Conservation (phyloP, 2,113 vertebrate genomes). For the Marmota monax region DNA sequence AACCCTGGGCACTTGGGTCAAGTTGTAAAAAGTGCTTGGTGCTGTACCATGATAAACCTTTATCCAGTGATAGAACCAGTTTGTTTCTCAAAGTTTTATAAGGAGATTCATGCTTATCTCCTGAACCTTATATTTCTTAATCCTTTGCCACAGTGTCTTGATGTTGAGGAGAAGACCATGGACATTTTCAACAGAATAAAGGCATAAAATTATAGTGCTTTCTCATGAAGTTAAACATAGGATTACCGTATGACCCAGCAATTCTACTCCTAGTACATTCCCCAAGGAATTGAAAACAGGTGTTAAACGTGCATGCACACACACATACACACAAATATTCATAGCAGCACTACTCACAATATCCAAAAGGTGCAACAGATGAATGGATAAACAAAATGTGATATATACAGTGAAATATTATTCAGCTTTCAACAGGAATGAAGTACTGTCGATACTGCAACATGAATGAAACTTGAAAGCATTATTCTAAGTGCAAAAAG, state of each 20-base stretch:
- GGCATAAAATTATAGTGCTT: background rate
- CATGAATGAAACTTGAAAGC: background rate
- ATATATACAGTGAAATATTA: background rate
- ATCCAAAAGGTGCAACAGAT: background rate
- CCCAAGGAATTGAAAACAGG: background rate
- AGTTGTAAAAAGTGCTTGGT: background rate
- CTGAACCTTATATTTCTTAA: background rate
- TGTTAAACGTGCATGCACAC: background rate
- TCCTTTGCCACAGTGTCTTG: background rate
- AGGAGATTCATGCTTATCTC: background rate
- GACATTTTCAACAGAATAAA: constrained; percentile 24
- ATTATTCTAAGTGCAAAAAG: background rate
- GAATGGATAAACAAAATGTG: background rate
- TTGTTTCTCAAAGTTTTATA: background rate
- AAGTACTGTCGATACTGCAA: background rate
- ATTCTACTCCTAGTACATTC: background rate
- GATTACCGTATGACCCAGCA: background rate
- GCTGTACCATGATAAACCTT: background rate
- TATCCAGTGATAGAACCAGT: background rate
- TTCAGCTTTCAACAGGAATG: background rate
- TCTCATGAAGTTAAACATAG: background rate
- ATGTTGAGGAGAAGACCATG: background rate
- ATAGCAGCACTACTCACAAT: background rate
- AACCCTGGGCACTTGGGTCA: background rate
- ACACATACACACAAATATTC: background rate